A percentile compares a stretch with the other conserved stretches of the same genome.
phyloP scores from a whole-genome alignment of 2,888 invertebrate genomes.

The Marasmarcha lunaedactyla region DNA sequence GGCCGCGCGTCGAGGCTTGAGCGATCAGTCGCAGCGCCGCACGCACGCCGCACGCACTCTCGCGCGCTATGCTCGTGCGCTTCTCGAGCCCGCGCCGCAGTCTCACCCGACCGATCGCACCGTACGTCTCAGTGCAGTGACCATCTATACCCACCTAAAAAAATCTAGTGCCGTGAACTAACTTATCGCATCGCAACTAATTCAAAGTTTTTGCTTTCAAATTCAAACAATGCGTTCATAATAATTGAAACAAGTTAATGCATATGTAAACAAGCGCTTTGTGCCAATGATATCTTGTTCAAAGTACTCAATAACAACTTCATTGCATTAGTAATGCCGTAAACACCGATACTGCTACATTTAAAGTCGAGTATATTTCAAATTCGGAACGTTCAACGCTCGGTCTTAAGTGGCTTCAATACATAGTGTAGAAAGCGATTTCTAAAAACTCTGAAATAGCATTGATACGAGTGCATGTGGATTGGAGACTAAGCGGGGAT shows the following conservation, averaged over 20 bases:
- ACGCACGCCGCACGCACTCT: conserved; percentile 71
- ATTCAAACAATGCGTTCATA: background rate
- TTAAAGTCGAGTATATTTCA: no score
- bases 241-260: conserved; percentile 6
- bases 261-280: background rate
- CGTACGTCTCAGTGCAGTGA: conserved; percentile 3
- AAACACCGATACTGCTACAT: no score
- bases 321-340: no score
- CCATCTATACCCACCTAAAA: no score
- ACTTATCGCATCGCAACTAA: background rate
- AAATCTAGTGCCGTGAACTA: background rate
- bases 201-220: no score
- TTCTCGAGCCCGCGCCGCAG: conserved; percentile 18
- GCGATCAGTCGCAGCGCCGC: conserved; percentile 64
- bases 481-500: conserved; percentile 31
- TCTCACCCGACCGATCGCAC: conserved; percentile 14
- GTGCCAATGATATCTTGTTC: background rate
- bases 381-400: no score
- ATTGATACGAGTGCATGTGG: background rate
- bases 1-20: conserved; percentile 56
- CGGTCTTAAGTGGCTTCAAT: no score
- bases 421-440: no score
- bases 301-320: no score
- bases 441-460: no score
- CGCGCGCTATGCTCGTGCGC: conserved; percentile 45